Conservation (phyloP, 2,888 invertebrate genomes). For the Protodeltote pygarga region DNA sequence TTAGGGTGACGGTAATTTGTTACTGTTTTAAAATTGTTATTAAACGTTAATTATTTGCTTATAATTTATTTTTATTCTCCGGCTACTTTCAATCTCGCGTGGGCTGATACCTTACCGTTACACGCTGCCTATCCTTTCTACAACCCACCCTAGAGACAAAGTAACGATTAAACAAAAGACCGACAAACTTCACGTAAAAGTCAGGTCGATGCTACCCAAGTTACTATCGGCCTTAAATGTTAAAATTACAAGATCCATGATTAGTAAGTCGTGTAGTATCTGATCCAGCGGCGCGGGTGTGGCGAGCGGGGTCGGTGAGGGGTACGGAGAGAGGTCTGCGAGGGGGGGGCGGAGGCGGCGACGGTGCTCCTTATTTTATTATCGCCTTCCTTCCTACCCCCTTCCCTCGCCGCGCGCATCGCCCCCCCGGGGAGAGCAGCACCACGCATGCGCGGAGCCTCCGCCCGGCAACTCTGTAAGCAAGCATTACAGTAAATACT, state of each 20-base stretch:
- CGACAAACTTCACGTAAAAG: constrained; percentile 2
- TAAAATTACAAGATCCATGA: constrained; percentile 50
- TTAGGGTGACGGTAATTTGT: no score
- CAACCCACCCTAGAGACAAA: constrained; percentile 14
- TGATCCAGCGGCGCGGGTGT: constrained; percentile 50
- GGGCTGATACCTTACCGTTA: constrained; percentile 1
- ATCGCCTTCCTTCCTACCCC: constrained; percentile 61
- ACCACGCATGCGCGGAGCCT: constrained; percentile 43
- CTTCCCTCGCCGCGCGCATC: constrained; percentile 17
- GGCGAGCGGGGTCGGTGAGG: constrained; percentile 19
- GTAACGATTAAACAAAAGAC: constrained; percentile 36
- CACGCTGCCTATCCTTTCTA: not conserved
- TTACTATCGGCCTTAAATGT: constrained; percentile 33
- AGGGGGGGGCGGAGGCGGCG: constrained; percentile 32
- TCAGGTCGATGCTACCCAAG: constrained; percentile 13
- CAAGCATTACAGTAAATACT: constrained; percentile 41
- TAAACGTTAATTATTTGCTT: constrained; percentile 9
- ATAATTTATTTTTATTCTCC: constrained; percentile 14
- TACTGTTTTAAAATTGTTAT: no score
- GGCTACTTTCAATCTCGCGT: not conserved
- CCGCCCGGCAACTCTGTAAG: constrained; percentile 34
- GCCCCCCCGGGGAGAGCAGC: constrained; percentile 7
- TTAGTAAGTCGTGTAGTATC: constrained; percentile 49
- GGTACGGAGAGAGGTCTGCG: not conserved
- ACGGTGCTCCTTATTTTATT: constrained; percentile 66